Base-by-base conservation (phyloP, 1,140 invertebrate species). In the Ceratitis capitata region DNA sequence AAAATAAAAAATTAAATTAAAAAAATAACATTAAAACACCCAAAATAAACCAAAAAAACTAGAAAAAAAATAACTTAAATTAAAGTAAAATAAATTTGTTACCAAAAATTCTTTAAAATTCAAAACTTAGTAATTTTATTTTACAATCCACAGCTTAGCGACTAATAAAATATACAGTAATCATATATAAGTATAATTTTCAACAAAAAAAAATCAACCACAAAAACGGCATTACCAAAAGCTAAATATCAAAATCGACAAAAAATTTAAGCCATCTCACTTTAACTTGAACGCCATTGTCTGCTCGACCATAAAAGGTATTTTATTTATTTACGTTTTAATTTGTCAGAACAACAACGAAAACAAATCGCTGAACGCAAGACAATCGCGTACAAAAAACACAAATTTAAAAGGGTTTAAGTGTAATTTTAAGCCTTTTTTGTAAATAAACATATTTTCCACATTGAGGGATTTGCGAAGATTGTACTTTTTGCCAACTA, bases 241-340 rank as follows among this genome's bases (percentile, higher is more conserved):
- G 26, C 26, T 7, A 2, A 49, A 58, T 19, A n/a, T 3, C 49
- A 5, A 51, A 53, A 53, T 53, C 51, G 51, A 1, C 51, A n/a
- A 23, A 56, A 56, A 56, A 23, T 29, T 61, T 61, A 61, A 61
- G 23, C 58, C 4, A 69, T n/a, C n/a, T 69, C 19, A 69, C 35
- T 39, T 19, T n/a, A n/a, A n/a, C 42, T 2, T 4, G 23, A 45
- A 23, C 39, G 39, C 42, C 69, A 47, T 78, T 78, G 39, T 19
- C 0, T 0, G n/a, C n/a, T n/a, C 23, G 39, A 5, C 69, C 35
- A 10, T 45, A 45, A 78, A 78, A 78, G 69, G 69, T n/a, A 26
- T 45, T 78, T 78, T 78, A 78, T 78, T 78, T 78, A 78, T 78
- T 45, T 45, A 78, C 35, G n/a, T 78, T 78, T 78, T 78, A 78